Percentiles rank a stretch among this genome's conserved stretches.
phyloP scores from a whole-genome alignment of 2,113 vertebrate species.

The Excalfactoria chinensis region DNA sequence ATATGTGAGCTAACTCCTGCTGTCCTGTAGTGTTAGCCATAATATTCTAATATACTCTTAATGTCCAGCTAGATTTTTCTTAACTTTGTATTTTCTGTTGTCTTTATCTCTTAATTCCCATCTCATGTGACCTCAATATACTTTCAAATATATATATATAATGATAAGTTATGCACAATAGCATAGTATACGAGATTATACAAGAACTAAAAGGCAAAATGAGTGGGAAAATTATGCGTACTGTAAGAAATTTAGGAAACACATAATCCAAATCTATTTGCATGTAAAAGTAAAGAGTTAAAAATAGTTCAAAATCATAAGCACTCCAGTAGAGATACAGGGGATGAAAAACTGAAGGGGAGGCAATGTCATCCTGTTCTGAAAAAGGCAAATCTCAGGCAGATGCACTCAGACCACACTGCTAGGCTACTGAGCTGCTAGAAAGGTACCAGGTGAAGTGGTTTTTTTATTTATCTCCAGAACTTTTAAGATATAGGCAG shows the following conservation, averaged over 20 bases:
- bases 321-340: background rate
- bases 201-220: background rate
- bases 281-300: background rate
- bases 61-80: background rate
- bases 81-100: background rate
- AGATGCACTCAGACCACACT: background rate
- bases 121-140: background rate
- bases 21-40: background rate
- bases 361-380: fast-evolving
- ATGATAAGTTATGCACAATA: background rate
- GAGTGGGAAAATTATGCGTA: background rate
- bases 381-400: background rate
- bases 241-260: background rate
- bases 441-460: background rate
- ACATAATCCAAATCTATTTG: background rate
- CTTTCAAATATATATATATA: background rate
- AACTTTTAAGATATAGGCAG: background rate
- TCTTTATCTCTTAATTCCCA: background rate
- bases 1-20: background rate
- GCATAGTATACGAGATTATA: background rate
- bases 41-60: background rate
- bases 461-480: background rate
- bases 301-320: background rate
- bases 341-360: background rate
- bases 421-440: background rate